A percentile compares a stretch with the other conserved stretches of the same genome.
These are phyloP conservation scores for Drosophila melanosoma DNA, from an alignment of 2,888 invertebrate genomes.

Conservation along the genomic window DNA sequence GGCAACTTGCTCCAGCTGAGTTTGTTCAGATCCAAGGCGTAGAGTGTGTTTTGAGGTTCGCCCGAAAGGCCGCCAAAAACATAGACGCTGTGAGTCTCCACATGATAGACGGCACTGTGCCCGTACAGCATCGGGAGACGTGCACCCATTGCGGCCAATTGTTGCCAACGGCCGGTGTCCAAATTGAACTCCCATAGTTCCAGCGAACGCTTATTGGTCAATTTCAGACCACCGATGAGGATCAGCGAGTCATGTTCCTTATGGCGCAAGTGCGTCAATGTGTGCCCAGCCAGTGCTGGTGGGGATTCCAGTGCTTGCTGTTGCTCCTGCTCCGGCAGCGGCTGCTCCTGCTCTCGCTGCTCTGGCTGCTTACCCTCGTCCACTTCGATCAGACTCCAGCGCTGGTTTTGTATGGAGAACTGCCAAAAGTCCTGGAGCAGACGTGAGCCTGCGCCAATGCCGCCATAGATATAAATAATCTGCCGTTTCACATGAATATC, in stretches of 20 bases:
- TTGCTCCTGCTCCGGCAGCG: slow-evolving; percentile 58
- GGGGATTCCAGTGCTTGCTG: slow-evolving; percentile 85
- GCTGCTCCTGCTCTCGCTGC: neutral
- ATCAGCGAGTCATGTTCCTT: slow-evolving; percentile 91
- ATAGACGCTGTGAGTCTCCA: slow-evolving; percentile 92
- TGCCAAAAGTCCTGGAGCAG: slow-evolving; percentile 96
- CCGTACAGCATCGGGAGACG: slow-evolving; percentile 91
- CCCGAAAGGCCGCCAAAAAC: slow-evolving; percentile 95
- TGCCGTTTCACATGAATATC: slow-evolving; percentile 93
- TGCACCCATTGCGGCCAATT: slow-evolving; percentile 89
- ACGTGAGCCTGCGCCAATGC: slow-evolving; percentile 86
- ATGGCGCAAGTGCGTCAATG: slow-evolving; percentile 92
- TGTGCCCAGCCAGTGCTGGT: slow-evolving; percentile 95
- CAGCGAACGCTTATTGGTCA: slow-evolving; percentile 80
- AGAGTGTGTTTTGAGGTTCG: slow-evolving; percentile 90
- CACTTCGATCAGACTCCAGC: slow-evolving; percentile 90
- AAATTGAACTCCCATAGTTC: slow-evolving; percentile 93
- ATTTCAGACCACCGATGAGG: slow-evolving; percentile 94
- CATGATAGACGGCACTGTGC: slow-evolving; percentile 95
- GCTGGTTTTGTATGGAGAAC: slow-evolving; percentile 93
- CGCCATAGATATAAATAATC: slow-evolving; percentile 95
- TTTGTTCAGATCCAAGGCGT: slow-evolving; percentile 89
- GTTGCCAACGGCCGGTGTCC: slow-evolving; percentile 90
- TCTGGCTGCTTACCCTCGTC: slow-evolving; percentile 41
- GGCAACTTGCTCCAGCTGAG: slow-evolving; percentile 93